Base-by-base conservation (phyloP, 2,113 vertebrate genomes). In the Lepus timidus region DNA sequence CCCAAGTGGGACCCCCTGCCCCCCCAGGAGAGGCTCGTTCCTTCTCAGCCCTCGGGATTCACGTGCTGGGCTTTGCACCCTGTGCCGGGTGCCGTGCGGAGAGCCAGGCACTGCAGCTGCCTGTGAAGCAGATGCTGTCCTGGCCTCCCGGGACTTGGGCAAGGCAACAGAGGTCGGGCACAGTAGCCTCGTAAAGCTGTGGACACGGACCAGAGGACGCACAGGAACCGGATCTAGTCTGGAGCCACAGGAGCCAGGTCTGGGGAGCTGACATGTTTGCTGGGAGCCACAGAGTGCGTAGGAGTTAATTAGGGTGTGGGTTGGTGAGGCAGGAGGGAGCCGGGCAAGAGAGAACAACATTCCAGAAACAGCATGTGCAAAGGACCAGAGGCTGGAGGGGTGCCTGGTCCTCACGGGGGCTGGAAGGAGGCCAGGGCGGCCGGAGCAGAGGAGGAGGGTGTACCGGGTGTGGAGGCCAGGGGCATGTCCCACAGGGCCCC, bases 311-410 rank as follows among this genome's bases (percentile, higher is more conserved):
- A 74, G 67, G 78, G 62, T 85, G 71, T 94, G 71, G 52, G 49
- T 52, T 87, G 81, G 33, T 73, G 39, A 94, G 51, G 19, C 27
- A 36, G 70, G 22, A 91, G 39, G 68, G 82, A 73, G 55, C n/a
- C 71, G 44, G 81, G 58, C 55, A 84, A 74, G 65, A 84, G 31
- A 88, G 36, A 92, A 62, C 65, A 83, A 62, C 85, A 92, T 97
- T 92, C 92, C 61, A 86, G 88, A 90, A 88, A 29, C 75, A 95
- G 61, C 55, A 62, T 73, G 87, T 90, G 93, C 82, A 94, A 80
- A 95, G 96, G 95, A 9, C 94, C 85, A 76, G 70, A 20, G 85
- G 27, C 78, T 90, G 67, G 71, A 85, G 62, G 29, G 9, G 2
- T 88, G 52, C 80, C 68, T 12, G 31, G 71, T 79, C 31, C 11